phyloP scores from a whole-genome alignment of 2,797 vertebrate genomes.

The Taeniopygia guttata region DNA sequence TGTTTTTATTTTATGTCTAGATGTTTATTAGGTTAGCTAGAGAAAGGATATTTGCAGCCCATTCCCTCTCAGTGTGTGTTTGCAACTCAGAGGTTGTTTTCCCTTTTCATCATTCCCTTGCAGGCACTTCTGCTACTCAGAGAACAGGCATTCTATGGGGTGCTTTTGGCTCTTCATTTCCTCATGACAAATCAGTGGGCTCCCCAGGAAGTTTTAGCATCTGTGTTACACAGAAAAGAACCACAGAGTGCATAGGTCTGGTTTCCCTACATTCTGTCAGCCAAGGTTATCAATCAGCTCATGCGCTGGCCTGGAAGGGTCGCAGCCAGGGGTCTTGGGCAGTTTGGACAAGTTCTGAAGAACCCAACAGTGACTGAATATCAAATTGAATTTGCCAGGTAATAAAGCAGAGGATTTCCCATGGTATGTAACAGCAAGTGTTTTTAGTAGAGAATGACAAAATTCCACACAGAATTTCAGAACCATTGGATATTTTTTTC shows the following conservation, averaged over 20 bases:
- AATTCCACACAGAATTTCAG: background rate
- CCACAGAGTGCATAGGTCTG: background rate
- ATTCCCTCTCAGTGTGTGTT: background rate
- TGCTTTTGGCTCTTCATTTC: background rate
- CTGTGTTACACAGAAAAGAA: background rate
- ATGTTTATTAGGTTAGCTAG: background rate
- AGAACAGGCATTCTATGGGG: background rate
- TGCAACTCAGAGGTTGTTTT: background rate
- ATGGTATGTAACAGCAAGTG: background rate
- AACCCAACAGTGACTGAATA: background rate
- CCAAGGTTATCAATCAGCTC: background rate
- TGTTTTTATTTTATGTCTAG: background rate
- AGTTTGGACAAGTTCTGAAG: background rate
- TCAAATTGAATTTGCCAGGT: background rate
- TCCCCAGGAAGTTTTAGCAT: background rate
- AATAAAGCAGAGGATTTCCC: background rate
- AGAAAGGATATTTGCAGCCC: background rate
- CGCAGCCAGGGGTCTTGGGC: background rate
- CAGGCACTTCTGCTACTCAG: background rate
- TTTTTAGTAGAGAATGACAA: background rate
- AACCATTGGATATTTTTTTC: background rate
- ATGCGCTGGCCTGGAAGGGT: fast-evolving
- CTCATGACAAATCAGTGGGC: background rate
- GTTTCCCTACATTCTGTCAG: background rate
- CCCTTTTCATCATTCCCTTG: background rate